Evolutionary conservation across 2,113 vertebrate genomes (phyloP), one percentile per base, ranked within the genome.

Genomic region (Amblyopsis rosae): DNA sequence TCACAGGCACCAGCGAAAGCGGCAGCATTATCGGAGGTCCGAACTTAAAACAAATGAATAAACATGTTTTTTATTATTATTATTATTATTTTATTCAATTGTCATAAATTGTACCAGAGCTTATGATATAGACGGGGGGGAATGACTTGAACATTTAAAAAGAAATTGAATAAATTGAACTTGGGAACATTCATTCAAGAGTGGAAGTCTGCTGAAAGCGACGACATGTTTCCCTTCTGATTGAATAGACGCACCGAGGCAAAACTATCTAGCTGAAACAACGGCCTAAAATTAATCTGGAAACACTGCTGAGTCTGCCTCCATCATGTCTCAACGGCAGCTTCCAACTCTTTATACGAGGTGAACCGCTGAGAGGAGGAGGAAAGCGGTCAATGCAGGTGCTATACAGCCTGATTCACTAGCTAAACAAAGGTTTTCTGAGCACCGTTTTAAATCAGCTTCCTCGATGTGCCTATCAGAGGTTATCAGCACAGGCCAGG

Each of bases 361-460:
- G 26, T 26, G 26, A 26, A 26, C 26, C 26, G 26, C 26, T 26
- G 26, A 26, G 26, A 26, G 26, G 3, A 26, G 2, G 26, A 26
- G 26, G 26, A 26, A 26, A 26, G 26, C 26, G 26, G 26, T 26
- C 26, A 26, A 26, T 26, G 26, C 26, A 26, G 26, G 26, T 26
- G 26, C 26, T 26, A 26, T 2, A 26, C 76, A 16, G 70, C 76
- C 69, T 86, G 85, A 90, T 84, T 89, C 73, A 63, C 61, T 69
- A 66, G 62, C 80, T 80, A 77, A 85, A 88, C 87, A 86, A 87
- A 89, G 87, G 81, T 59, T 64, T 62, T 51, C 56, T 12, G 3
- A 71, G 59, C 59, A n/a, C 70, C 64, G 47, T 82, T 81, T 81
- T 68, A 85, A 77, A 91, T 80, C 86, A 66, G 85, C 82, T 82